A percentile compares a stretch with the other conserved stretches of the same genome.
phyloP scores from a whole-genome alignment of 2,888 invertebrate genomes.

The Unio delphinus region DNA sequence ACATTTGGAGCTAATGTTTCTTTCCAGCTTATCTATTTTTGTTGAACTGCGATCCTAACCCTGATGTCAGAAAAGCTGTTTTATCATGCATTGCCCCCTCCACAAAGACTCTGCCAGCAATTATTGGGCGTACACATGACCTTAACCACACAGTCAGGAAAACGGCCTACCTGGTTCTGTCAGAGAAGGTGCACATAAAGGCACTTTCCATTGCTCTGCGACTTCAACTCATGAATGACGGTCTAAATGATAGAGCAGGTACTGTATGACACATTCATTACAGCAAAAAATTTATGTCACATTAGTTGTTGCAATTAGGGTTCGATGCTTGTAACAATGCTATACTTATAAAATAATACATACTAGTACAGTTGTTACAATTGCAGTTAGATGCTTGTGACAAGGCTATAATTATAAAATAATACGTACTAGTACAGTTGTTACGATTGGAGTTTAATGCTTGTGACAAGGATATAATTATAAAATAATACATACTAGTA shows the following conservation, averaged over 20 bases:
- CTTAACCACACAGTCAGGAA: slow-evolving; percentile 83
- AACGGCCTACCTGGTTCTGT: slow-evolving; percentile 74
- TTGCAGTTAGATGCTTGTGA: too few relatives aligned
- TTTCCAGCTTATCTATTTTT: slow-evolving; percentile 67
- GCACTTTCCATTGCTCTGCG: slow-evolving; percentile 80
- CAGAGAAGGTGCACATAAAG: slow-evolving; percentile 75
- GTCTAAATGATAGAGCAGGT: slow-evolving; percentile 78
- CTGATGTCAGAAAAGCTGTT: slow-evolving; percentile 81
- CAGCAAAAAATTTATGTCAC: too few relatives aligned
- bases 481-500: too few relatives aligned
- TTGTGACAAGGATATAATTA: too few relatives aligned
- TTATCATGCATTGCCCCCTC: slow-evolving; percentile 83
- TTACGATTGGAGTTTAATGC: too few relatives aligned
- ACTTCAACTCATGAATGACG: slow-evolving; percentile 77
- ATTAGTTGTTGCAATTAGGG: too few relatives aligned
- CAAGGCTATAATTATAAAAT: too few relatives aligned
- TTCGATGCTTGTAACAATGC: too few relatives aligned
- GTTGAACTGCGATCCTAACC: slow-evolving; percentile 78
- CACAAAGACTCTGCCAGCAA: slow-evolving; percentile 79
- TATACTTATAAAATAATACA: too few relatives aligned
- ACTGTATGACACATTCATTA: slow-evolving; percentile 17
- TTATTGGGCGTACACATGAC: slow-evolving; percentile 83
- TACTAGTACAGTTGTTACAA: too few relatives aligned
- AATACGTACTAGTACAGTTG: too few relatives aligned
- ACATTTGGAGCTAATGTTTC: not conserved